Base-by-base conservation (phyloP, 2,888 invertebrate genomes). In the Acanthosepion pharaonis region DNA sequence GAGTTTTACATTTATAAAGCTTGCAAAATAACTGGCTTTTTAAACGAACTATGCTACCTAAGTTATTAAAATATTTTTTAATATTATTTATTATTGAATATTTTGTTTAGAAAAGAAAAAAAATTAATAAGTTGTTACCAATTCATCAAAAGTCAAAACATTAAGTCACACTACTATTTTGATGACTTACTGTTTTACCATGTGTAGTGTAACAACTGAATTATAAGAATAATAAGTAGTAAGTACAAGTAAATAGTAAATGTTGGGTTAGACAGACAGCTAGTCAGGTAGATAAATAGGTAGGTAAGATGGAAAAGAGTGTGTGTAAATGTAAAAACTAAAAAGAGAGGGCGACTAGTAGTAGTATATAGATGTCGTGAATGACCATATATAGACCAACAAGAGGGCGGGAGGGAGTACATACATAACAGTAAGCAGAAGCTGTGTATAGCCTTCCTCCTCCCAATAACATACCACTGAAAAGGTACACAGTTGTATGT, bases 381-480 rank as follows among this genome's bases (percentile, higher is more conserved):
- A 78, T 78, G 78, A 78, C 78, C 78, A n/a, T 78, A 78, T 78
- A 78, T 78, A 78, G 78, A 78, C n/a, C 78, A 78, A 78, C n/a
- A 78, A n/a, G 33, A 78, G n/a, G 8, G 28, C 15, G n/a, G 11
- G 15, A 11, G n/a, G n/a, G 3, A 33, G 15, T 78, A 78, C 33
- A 33, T 78, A 78, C 33, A 33, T 59, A 59, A 59, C 23, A 23
- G 55, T 5, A 55, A 55, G 20, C 18, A 18, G 15, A 5, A 18
- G 42, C 42, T 42, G 4, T 55, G 20, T 18, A 20, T 55, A 55
- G 55, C 55, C 55, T 55, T 55, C 55, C 15, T 18, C 55, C 9
- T 42, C 9, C 51, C 9, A 53, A 53, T 4, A 53, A 8, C 51
- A 15, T 53, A 20, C 4, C 18, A 20, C 15, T 20, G 15, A 15